Evolutionary conservation across 2,797 vertebrate species (phyloP), one percentile per base, ranked within the genome.

Genomic region (Tiaroga cobitis): DNA sequence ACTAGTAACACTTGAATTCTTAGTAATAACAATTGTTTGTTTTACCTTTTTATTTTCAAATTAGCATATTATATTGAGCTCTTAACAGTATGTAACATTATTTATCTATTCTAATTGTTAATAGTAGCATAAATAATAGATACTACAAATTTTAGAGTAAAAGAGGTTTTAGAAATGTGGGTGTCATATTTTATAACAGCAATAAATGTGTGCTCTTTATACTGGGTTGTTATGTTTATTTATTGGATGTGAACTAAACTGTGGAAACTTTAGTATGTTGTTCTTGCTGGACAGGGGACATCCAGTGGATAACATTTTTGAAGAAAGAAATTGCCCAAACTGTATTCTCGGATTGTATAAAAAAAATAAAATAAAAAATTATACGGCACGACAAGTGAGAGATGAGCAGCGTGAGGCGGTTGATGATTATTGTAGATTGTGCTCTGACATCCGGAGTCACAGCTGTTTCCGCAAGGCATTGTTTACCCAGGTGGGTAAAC

Each of bases 401-500:
- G 68, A 59, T 10, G 24, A 63, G 26, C n/a, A 46, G 54, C 4
- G 10, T 34, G 18, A 15, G 16, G 32, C 24, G 46, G 24, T 59
- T 59, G 41, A 41, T 32, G 54, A 54, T 54, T 16, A 69, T 77
- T 32, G 37, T 74, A 74, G 7, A 84, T 39, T 76, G 29, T 37
- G 5, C 39, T n/a, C 37, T 21, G n/a, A 81, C 73, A 85, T 84
- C 80, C 72, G 74, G 77, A 76, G 80, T 41, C 34, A 41, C 83
- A 88, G 74, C 73, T 88, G 88, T 88, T 72, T 88, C 82, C 84
- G 8, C 59, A 65, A 61, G 85, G 18, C 56, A n/a, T 13, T 86
- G 87, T 88, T 87, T 81, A 81, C 76, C 8, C 76, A 68, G 84
- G 87, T 54, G 85, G 3, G 34, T 83, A 83, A 87, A 82, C 82